Evolutionary conservation across 2,888 invertebrate genomes (phyloP).

Genomic region (Cosmopolites sordidus): DNA sequence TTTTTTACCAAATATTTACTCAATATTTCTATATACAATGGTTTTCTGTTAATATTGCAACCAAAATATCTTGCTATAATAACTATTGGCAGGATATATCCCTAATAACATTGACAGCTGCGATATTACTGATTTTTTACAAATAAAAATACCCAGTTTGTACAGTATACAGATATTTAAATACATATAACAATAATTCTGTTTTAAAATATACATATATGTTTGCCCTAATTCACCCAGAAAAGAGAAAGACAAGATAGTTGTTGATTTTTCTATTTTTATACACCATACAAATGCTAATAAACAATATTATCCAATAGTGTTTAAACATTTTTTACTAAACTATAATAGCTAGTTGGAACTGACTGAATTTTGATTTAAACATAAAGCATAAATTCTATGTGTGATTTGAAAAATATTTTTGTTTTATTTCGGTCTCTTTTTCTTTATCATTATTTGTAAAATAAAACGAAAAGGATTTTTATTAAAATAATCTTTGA

Average conservation of each 20-base stretch:
- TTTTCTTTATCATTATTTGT: slow-evolving; percentile 11
- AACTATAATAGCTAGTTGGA: slow-evolving; percentile 35
- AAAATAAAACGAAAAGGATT: not conserved
- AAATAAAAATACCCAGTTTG: slow-evolving; percentile 40
- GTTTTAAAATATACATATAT: slow-evolving; percentile 24
- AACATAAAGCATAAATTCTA: not conserved
- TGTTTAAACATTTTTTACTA: slow-evolving; percentile 29
- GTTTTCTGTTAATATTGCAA: slow-evolving; percentile 38
- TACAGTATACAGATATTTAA: slow-evolving; percentile 47
- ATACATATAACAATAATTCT: slow-evolving; percentile 27
- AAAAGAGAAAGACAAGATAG: slow-evolving; percentile 9
- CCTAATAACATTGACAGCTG: slow-evolving; percentile 34
- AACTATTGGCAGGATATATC: slow-evolving; percentile 20
- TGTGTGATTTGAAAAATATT: not conserved
- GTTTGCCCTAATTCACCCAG: slow-evolving; percentile 15
- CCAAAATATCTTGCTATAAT: slow-evolving; percentile 20
- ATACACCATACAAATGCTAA: slow-evolving; percentile 28
- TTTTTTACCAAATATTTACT: slow-evolving; percentile 49
- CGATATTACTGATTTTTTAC: slow-evolving; percentile 48
- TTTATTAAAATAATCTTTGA: not conserved
- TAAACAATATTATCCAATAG: slow-evolving; percentile 33
- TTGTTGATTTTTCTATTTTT: slow-evolving; percentile 23
- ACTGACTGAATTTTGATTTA: slow-evolving; percentile 37
- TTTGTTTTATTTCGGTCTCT: slow-evolving; percentile 14
- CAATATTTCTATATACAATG: slow-evolving; percentile 45